These are phyloP conservation scores for Poecile atricapillus DNA, from an alignment of 2,113 vertebrate genomes.

Conservation along the genomic window DNA sequence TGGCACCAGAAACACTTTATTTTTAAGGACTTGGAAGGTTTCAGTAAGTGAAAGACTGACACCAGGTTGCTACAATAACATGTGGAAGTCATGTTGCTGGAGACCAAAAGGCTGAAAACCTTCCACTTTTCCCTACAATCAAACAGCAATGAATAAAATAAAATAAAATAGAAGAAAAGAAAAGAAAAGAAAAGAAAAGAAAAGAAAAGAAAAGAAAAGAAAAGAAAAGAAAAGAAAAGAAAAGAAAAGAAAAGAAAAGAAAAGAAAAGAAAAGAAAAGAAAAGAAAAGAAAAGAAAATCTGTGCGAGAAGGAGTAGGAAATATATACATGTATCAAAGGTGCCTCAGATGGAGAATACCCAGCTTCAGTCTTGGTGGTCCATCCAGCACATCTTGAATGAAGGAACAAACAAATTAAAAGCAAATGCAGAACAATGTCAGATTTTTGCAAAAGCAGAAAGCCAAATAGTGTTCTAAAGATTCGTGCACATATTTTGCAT, in stretches of 20 bases:
- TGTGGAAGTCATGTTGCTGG: not conserved
- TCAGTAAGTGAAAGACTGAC: not conserved
- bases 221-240: not conserved
- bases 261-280: not conserved
- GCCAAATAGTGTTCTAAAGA: not conserved
- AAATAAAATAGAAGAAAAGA: not conserved
- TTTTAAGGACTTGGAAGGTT: not conserved
- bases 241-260: not conserved
- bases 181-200: not conserved
- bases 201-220: not conserved
- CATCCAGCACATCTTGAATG: not conserved
- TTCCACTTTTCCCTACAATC: not conserved
- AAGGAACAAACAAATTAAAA: slow-evolving; percentile 2
- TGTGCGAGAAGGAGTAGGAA: not conserved
- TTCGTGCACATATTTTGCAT: not conserved
- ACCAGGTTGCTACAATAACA: not conserved
- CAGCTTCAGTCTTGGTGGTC: slow-evolving; percentile 33
- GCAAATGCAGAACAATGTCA: not conserved
- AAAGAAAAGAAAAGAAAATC: not conserved
- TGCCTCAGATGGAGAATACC: not conserved
- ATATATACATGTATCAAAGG: not conserved
- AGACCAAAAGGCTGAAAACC: not conserved
- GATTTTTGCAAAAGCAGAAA: not conserved
- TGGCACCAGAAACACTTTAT: not conserved
- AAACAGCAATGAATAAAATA: not conserved